A percentile compares a stretch with the other conserved stretches of the same genome.
Conservation (phyloP, 2,888 invertebrate species). For the Willowsia nigromaculata region DNA sequence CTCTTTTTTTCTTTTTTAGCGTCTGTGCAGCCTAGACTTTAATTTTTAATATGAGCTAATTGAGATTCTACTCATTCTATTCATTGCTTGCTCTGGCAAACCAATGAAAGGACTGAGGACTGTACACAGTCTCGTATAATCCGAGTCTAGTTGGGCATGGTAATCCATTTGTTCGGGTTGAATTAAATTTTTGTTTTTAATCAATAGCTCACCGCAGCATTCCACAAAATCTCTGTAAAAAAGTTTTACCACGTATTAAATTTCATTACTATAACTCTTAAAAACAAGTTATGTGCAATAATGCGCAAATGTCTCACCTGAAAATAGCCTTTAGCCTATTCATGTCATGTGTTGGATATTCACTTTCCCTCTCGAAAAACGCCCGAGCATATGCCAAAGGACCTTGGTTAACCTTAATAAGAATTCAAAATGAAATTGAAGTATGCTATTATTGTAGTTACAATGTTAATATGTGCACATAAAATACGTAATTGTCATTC, state of each 20-base stretch:
- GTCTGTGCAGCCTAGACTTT: not conserved
- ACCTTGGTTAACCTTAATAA: conserved; percentile 78
- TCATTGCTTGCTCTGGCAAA: conserved; percentile 75
- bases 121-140: conserved; percentile 76
- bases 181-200: conserved; percentile 78
- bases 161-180: conserved; percentile 78
- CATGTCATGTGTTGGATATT: conserved; percentile 77
- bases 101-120: conserved; percentile 76
- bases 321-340: conserved; percentile 77
- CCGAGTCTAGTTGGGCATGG: conserved; percentile 77
- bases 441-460: not conserved
- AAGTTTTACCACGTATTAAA: not conserved
- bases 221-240: conserved; percentile 78
- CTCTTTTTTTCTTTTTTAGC: not conserved
- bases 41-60: conserved; percentile 77
- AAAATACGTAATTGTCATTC: too few relatives aligned
- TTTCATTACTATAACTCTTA: not conserved
- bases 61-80: conserved; percentile 78
- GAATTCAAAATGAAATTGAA: not conserved
- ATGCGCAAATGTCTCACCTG: too few relatives aligned
- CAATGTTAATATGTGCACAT: not conserved
- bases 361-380: conserved; percentile 78
- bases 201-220: conserved; percentile 78
- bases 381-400: conserved; percentile 78
- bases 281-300: not conserved